A percentile compares a stretch with the other conserved stretches of the same genome.
Conservation (phyloP, 1,140 invertebrate species). For the Bombyx mandarina region DNA sequence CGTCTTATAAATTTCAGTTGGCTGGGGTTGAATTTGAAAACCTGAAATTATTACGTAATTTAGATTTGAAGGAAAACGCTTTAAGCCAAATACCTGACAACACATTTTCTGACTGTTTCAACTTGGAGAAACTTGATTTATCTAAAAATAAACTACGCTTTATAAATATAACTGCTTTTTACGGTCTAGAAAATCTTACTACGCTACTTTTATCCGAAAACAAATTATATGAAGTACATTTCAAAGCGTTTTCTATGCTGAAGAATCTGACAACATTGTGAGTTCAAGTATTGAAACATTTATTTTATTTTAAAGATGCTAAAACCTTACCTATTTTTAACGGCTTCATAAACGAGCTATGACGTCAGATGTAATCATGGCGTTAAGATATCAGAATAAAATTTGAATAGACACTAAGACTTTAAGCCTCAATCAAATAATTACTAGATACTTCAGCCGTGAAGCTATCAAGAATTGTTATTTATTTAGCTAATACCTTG, state of each 20-base stretch:
- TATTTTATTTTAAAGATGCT: not conserved
- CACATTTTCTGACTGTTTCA: slow-evolving; percentile 69
- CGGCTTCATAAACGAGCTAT: too few relatives aligned
- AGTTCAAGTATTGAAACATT: slow-evolving; percentile 24
- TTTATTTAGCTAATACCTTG: too few relatives aligned
- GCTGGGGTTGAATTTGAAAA: slow-evolving; percentile 56
- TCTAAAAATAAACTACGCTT: slow-evolving; percentile 73
- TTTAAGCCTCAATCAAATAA: too few relatives aligned
- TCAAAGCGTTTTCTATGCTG: slow-evolving; percentile 60
- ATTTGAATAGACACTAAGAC: too few relatives aligned
- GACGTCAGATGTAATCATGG: too few relatives aligned
- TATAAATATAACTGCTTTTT: slow-evolving; percentile 55
- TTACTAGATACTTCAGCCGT: too few relatives aligned
- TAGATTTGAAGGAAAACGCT: slow-evolving; percentile 64
- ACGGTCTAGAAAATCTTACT: slow-evolving; percentile 51
- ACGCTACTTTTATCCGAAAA: slow-evolving; percentile 59
- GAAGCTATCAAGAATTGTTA: too few relatives aligned
- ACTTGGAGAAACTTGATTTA: slow-evolving; percentile 72
- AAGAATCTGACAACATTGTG: slow-evolving; percentile 64
- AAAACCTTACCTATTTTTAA: too few relatives aligned
- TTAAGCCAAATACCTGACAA: slow-evolving; percentile 71
- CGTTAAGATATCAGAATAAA: too few relatives aligned
- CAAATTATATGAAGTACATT: slow-evolving; percentile 58
- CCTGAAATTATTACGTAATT: slow-evolving; percentile 41
- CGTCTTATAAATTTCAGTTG: slow-evolving; percentile 32